phyloP scores from a whole-genome alignment of 2,888 invertebrate genomes.

The Charanyca ferruginea region DNA sequence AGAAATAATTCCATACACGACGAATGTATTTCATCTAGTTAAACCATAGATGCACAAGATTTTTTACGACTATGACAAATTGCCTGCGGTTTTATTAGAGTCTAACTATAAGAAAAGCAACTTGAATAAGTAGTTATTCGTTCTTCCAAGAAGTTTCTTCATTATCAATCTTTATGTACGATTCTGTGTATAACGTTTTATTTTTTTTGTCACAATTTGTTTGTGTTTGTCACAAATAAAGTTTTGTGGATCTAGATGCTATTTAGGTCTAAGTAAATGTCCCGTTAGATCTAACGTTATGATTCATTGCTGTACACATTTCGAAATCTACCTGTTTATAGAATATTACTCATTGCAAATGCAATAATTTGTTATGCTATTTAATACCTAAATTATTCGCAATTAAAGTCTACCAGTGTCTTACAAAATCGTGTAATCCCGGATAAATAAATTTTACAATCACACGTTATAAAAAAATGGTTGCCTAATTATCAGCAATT shows the following conservation, averaged over 20 bases:
- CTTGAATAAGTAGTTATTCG: not conserved
- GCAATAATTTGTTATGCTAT: slow-evolving; percentile 27
- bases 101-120: slow-evolving; percentile 2
- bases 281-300: not conserved
- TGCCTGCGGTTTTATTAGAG: slow-evolving; percentile 34
- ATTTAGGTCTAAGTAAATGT: no score
- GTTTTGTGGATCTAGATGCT: no score
- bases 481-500: slow-evolving; percentile 24
- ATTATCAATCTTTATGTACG: not conserved
- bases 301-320: not conserved
- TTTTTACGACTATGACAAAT: slow-evolving; percentile 58
- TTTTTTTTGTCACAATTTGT: no score
- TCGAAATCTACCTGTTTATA: slow-evolving; percentile 3
- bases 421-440: slow-evolving; percentile 4
- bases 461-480: slow-evolving; percentile 1
- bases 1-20: slow-evolving; percentile 13
- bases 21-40: slow-evolving; percentile 2
- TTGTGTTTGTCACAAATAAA: no score
- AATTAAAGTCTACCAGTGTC: slow-evolving; percentile 18
- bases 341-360: slow-evolving; percentile 5
- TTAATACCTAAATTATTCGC: slow-evolving; percentile 22
- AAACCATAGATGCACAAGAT: slow-evolving; percentile 7
- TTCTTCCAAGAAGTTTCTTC: slow-evolving; percentile 21
- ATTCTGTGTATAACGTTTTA: no score
- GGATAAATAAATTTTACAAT: slow-evolving; percentile 31